Base-by-base conservation (phyloP, 2,888 invertebrate genomes). In the Mayetiola destructor region DNA sequence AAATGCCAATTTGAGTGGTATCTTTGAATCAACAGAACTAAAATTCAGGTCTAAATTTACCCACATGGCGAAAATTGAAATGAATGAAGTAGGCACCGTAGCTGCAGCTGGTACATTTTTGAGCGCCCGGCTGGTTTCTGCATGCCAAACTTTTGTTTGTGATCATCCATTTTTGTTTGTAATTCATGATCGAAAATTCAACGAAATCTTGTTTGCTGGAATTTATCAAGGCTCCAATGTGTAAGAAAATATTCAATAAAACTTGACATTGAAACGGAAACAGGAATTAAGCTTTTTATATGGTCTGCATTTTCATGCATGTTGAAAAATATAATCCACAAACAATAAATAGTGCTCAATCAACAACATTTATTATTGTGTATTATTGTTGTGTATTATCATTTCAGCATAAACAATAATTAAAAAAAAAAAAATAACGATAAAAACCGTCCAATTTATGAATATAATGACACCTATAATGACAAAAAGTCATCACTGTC, bases 101-200 rank as follows among this genome's bases (percentile, higher is more conserved):
- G 40, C 40, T 40, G 40, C 40, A 21, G 40, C 40, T 21, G 21
- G 3, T 10, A 40, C 40, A 20, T 6, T 6, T 3, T 18, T 18
- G n/a, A n/a, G n/a, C n/a, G n/a, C n/a, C n/a, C 4, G 18, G 18
- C 36, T 36, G 16, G 12, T 14, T 18, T 39, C 18, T 39, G 18
- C 16, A 18, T 10, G 20, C 10, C 8, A 2, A 9, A 5, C 2
- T 21, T 21, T 3, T 20, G 4, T 10, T 40, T 40, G 40, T 10
- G 14, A 40, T 40, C 40, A 52, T 29, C 27, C 48, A 52, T 52
- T 52, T 29, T n/a, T n/a, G n/a, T n/a, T n/a, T n/a, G n/a, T n/a
- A n/a, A n/a, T n/a, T n/a, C n/a, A n/a, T n/a, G n/a, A n/a, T n/a
- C n/a, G n/a, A n/a, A n/a, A n/a, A n/a, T n/a, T n/a, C n/a, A n/a